Evolutionary conservation across 2,113 vertebrate genomes (phyloP).

Genomic region (Eulemur macaco): DNA sequence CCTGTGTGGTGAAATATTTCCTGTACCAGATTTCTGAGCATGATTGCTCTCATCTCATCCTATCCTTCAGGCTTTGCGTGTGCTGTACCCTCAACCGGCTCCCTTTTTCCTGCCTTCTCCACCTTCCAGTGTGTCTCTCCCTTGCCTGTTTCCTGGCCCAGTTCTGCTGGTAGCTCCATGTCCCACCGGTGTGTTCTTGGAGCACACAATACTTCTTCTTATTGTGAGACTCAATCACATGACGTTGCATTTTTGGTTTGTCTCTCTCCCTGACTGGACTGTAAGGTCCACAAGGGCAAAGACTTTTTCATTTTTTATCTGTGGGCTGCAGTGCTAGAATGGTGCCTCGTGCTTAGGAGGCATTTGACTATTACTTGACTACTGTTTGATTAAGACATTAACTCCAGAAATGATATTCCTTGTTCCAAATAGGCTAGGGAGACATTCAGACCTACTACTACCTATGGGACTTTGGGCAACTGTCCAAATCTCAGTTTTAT

Average conservation of each 20-base stretch:
- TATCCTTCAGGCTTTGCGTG: neutral
- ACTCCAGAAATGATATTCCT: neutral
- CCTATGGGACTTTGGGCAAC: neutral
- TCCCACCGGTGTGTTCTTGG: neutral
- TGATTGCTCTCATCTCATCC: neutral
- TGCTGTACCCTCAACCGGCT: accelerated
- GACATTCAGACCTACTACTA: neutral
- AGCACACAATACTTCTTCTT: neutral
- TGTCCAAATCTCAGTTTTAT: neutral
- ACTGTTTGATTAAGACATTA: neutral
- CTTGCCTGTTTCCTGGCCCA: neutral
- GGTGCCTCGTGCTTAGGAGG: too few relatives aligned
- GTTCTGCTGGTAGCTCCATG: neutral
- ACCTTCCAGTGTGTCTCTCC: neutral
- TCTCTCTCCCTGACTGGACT: neutral
- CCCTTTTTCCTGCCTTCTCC: neutral
- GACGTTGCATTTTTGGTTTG: neutral
- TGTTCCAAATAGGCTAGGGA: neutral
- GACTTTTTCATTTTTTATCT: neutral
- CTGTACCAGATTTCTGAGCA: neutral
- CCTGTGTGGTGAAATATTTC: too few relatives aligned
- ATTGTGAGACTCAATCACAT: neutral
- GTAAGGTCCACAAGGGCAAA: neutral
- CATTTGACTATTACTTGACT: neutral
- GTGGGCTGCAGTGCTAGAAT: neutral